Conservation (phyloP, 2,888 invertebrate genomes). For the Dorcus parallelipipedus region DNA sequence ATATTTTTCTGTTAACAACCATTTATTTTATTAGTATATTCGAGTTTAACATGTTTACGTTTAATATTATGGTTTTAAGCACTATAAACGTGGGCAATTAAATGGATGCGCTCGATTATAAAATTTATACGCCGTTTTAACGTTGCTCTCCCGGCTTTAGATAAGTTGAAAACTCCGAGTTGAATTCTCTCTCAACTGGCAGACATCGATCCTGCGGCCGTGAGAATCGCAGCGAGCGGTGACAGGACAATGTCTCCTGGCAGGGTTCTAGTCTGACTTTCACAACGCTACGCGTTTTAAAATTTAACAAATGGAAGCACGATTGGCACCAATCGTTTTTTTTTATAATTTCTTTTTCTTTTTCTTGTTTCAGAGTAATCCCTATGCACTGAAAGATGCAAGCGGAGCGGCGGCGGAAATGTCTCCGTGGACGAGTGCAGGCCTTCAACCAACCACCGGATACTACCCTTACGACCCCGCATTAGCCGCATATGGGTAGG, state of each 20-base stretch:
- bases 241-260: constrained; percentile 38
- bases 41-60: constrained; percentile 30
- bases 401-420: constrained; percentile 80
- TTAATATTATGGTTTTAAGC: constrained; percentile 27
- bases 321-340: neutral
- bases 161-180: constrained; percentile 20
- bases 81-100: constrained; percentile 30
- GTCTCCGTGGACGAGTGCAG: constrained; percentile 89
- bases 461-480: constrained; percentile 93
- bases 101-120: constrained; percentile 29
- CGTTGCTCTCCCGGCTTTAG: constrained; percentile 18
- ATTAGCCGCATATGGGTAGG: constrained; percentile 90
- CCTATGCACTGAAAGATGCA: constrained; percentile 81
- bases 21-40: constrained; percentile 33
- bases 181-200: constrained; percentile 18
- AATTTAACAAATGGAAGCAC: constrained; percentile 7
- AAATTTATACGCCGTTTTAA: constrained; percentile 30
- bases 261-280: constrained; percentile 23
- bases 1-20: constrained; percentile 31
- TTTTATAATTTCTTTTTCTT: neutral
- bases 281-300: neutral
- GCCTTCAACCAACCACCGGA: constrained; percentile 84
- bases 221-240: constrained; percentile 34
- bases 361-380: constrained; percentile 75
- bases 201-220: constrained; percentile 41